Evolutionary conservation across 2,113 vertebrate species (phyloP), one percentile per base, ranked within the genome.

Genomic region (Paramisgurnus dabryanus): DNA sequence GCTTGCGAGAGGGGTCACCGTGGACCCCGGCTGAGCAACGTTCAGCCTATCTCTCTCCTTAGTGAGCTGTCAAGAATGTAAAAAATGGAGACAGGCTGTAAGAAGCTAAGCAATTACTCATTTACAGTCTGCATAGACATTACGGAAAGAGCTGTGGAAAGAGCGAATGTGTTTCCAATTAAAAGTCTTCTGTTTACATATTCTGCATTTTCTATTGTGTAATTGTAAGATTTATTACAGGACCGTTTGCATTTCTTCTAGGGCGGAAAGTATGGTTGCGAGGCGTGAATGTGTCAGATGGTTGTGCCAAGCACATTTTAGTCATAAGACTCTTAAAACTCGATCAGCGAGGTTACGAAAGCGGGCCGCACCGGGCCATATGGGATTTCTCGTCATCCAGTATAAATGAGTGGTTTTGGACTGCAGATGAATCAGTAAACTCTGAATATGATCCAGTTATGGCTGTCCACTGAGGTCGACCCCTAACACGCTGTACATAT

Each of bases 101-200:
- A 72, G 45, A 78, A 47, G 82, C 66, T 71, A 55, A 73, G 63
- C 79, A 68, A 84, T 84, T 81, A 84, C 57, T 84, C 83, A 81
- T 60, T 73, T 65, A 80, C 72, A 73, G 83, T 69, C 74, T 68
- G 70, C 50, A 41, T 9, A 75, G 83, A 74, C 22, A 17, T 58
- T 41, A 65, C 43, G 1, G 27, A 72, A 67, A 73, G 49, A 8
- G n/a, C 41, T 49, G 18, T 34, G 50, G 40, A 65, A 34, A 18
- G 11, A 47, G 55, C 60, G 69, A 84, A 84, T 81, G 69, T 84
- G 83, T 78, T 84, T 84, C 80, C 80, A 79, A 79, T 81, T 81
- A 84, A 74, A 69, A 68, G 39, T 39, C 47, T 65, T 78, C 50
- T 72, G 50, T 79, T 79, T 34, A 74, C 80, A 71, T 71, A 17